phyloP scores from a whole-genome alignment of 2,888 invertebrate genomes.

The Pristionchus fissidentatus region DNA sequence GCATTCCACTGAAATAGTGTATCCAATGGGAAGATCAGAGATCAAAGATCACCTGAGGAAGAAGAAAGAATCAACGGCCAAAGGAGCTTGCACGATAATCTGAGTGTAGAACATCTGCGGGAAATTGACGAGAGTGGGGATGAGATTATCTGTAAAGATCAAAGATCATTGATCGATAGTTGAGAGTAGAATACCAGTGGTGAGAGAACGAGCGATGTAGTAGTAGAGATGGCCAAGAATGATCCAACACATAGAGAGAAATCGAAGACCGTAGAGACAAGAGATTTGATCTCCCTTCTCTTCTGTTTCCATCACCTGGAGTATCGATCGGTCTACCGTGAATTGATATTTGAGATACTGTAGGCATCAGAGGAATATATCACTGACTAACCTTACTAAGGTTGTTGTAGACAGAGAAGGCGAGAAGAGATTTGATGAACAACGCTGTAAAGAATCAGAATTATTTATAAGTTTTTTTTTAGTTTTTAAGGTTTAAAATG shows the following conservation, averaged over 20 bases:
- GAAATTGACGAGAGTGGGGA: slow-evolving; percentile 73
- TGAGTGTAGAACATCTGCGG: slow-evolving; percentile 76
- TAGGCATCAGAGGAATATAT: too few relatives aligned
- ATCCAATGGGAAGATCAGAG: neutral
- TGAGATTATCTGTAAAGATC: slow-evolving; percentile 69
- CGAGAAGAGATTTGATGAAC: slow-evolving; percentile 68
- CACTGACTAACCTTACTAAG: slow-evolving; percentile 64
- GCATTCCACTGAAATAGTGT: slow-evolving; percentile 75
- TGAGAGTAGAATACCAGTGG: slow-evolving; percentile 55
- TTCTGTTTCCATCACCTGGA: slow-evolving; percentile 5
- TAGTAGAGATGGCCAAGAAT: slow-evolving; percentile 79
- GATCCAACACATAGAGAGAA: slow-evolving; percentile 81
- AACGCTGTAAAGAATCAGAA: slow-evolving; percentile 52
- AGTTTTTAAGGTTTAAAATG: neutral
- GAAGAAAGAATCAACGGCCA: slow-evolving; percentile 78
- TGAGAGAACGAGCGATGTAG: slow-evolving; percentile 73
- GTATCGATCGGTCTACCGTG: neutral
- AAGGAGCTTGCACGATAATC: slow-evolving; percentile 76
- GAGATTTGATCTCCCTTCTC: slow-evolving; percentile 71
- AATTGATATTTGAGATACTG: neutral
- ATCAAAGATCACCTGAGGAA: slow-evolving; percentile 74
- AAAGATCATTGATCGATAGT: neutral
- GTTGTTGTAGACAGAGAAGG: slow-evolving; percentile 80
- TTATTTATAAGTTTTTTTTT: too few relatives aligned
- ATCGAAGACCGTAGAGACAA: slow-evolving; percentile 79